Evolutionary conservation across 2,113 vertebrate species (phyloP).

Genomic region (Capreolus pygargus): DNA sequence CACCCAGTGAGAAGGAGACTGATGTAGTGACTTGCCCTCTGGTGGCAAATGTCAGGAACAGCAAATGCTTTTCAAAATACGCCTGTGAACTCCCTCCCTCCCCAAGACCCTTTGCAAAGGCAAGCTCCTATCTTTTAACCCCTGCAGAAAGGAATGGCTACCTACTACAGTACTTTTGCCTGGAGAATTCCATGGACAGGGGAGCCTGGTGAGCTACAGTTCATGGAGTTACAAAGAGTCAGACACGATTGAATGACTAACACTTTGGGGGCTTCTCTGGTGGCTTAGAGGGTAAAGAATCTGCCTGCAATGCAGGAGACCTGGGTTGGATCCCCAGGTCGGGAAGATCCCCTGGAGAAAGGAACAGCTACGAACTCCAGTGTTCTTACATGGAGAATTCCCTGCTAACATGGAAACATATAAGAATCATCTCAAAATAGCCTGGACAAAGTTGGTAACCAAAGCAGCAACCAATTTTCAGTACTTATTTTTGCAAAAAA

Average conservation of each 20-base stretch:
- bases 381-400: not conserved
- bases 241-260: not conserved
- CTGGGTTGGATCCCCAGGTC: not conserved
- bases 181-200: not conserved
- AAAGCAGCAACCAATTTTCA: not conserved
- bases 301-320: not conserved
- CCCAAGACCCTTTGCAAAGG: not conserved
- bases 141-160: not conserved
- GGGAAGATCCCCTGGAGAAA: not conserved
- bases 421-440: not conserved
- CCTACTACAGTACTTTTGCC: not conserved
- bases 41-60: not conserved
- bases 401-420: not conserved
- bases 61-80: not conserved
- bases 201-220: not conserved
- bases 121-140: not conserved
- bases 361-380: not conserved
- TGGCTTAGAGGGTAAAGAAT: not conserved
- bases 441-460: not conserved
- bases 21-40: not conserved
- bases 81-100: not conserved
- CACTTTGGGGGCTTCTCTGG: not conserved
- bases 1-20: too few relatives aligned
- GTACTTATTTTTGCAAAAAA: not conserved
- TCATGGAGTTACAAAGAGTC: not conserved